A percentile compares a stretch with the other conserved stretches of the same genome.
Evolutionary conservation across 2,797 vertebrate species (phyloP).

Genomic region (Xenentodon cancila): DNA sequence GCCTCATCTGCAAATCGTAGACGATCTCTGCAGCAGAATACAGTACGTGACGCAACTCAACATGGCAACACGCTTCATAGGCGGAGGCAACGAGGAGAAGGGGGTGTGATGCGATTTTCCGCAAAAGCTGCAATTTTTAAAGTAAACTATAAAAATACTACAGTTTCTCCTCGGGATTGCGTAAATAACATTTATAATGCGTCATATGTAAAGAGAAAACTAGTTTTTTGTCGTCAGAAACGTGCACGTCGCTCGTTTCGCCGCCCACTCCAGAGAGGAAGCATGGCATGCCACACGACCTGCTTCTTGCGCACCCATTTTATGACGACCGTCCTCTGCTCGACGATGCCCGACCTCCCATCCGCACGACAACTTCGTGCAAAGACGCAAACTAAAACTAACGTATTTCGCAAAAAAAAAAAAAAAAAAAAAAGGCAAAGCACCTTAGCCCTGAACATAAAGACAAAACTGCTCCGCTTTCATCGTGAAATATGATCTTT

Average conservation of each 20-base stretch:
- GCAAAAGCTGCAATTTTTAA: conserved; percentile 36
- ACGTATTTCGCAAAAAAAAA: conserved; percentile 2
- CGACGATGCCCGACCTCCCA: conserved; percentile 51
- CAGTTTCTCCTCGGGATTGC: rapidly evolving
- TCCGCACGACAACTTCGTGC: conserved; percentile 2
- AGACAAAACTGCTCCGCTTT: neutral
- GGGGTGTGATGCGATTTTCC: conserved; percentile 76
- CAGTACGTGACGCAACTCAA: conserved; percentile 84
- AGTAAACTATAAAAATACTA: conserved; percentile 42
- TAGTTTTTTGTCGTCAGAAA: conserved; percentile 65
- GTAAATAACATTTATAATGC: rapidly evolving
- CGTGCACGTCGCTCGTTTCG: conserved; percentile 71
- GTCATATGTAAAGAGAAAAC: neutral
- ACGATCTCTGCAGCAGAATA: conserved; percentile 79
- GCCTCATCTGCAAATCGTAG: conserved; percentile 37
- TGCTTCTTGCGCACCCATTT: conserved; percentile 83
- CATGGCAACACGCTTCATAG: conserved; percentile 85
- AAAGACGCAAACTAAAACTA: conserved; percentile 2
- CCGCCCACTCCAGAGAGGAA: conserved; percentile 81
- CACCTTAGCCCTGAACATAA: too few relatives aligned
- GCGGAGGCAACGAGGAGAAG: conserved; percentile 71
- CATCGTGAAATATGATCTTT: conserved; percentile 71
- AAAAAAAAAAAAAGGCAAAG: conserved; percentile 6
- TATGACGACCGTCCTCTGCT: conserved; percentile 68
- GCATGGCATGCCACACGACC: conserved; percentile 80